A percentile compares a stretch with the other conserved stretches of the same genome.
These are phyloP conservation scores for Ameiurus melas DNA, from an alignment of 2,113 vertebrate genomes.

Conservation along the genomic window DNA sequence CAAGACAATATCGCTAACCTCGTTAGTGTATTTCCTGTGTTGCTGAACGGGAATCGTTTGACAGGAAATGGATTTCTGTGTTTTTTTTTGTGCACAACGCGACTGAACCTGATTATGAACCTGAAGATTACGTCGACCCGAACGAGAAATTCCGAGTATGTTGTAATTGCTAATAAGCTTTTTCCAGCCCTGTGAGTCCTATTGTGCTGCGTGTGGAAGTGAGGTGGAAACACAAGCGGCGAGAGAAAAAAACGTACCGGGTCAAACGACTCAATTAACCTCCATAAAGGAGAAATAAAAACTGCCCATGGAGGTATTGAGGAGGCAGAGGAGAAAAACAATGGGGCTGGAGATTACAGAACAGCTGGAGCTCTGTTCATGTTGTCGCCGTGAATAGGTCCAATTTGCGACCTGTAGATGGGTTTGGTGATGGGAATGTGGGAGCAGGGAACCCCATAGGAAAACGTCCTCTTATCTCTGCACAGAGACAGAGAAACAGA, in stretches of 20 bases:
- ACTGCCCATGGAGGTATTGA: conserved; percentile 45
- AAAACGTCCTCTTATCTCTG: conserved; percentile 31
- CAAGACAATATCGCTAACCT: conserved; percentile 75
- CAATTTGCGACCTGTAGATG: conserved; percentile 37
- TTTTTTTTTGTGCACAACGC: background rate
- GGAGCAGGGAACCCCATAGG: conserved; percentile 37
- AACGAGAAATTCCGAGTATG: conserved; percentile 31
- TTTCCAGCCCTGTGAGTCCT: conserved; percentile 44
- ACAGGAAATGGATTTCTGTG: conserved; percentile 38
- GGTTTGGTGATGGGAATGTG: conserved; percentile 35
- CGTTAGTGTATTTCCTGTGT: conserved; percentile 68
- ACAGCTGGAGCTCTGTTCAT: conserved; percentile 50
- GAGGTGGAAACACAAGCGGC: conserved; percentile 56
- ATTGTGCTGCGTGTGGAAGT: conserved; percentile 49
- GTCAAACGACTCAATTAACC: conserved; percentile 75
- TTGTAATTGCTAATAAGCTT: conserved; percentile 42
- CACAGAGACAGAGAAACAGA: background rate
- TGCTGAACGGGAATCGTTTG: conserved; percentile 52
- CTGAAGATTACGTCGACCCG: conserved; percentile 5
- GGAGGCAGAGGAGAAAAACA: conserved; percentile 38
- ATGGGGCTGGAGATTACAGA: conserved; percentile 41
- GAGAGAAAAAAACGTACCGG: conserved; percentile 49
- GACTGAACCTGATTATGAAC: conserved; percentile 11
- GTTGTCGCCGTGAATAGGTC: conserved; percentile 42
- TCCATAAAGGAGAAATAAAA: conserved; percentile 57